Conservation (phyloP, 2,797 vertebrate species). For the Lophius americanus region DNA sequence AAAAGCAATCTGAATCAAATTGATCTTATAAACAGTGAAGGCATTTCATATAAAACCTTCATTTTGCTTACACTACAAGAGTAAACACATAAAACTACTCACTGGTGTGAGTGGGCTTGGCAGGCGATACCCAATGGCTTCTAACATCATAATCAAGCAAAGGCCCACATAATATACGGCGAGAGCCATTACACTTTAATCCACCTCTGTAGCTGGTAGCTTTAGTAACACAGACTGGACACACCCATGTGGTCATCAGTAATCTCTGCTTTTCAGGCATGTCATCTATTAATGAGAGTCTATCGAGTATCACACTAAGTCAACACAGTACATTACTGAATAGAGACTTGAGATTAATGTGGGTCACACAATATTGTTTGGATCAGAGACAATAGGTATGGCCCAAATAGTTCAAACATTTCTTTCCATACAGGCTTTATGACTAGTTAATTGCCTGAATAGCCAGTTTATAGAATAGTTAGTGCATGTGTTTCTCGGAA, state of each 20-base stretch:
- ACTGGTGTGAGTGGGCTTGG: constrained; percentile 24
- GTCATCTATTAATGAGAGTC: constrained; percentile 15
- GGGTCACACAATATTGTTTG: not conserved
- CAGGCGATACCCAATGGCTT: constrained; percentile 12
- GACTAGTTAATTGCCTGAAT: constrained; percentile 14
- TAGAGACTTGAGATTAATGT: not conserved
- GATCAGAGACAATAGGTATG: not conserved
- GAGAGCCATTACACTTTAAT: constrained; percentile 54
- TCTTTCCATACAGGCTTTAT: not conserved
- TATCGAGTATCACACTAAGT: constrained; percentile 7
- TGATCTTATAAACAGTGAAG: constrained; percentile 39
- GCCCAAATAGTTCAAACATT: not conserved
- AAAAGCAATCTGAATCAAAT: not conserved
- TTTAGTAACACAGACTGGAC: constrained; percentile 37
- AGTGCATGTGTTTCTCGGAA: constrained; percentile 15
- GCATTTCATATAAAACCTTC: constrained; percentile 51
- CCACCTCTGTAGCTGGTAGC: constrained; percentile 37
- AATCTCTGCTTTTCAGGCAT: constrained; percentile 46
- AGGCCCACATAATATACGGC: constrained; percentile 12
- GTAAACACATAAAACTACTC: constrained; percentile 13
- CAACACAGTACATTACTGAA: not conserved
- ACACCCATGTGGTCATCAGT: constrained; percentile 28
- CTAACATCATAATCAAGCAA: constrained; percentile 2
- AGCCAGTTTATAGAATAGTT: constrained; percentile 10
- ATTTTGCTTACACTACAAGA: constrained; percentile 22